These are phyloP conservation scores for Paedocypris micromegethes DNA, from an alignment of 2,797 vertebrate genomes.

Conservation along the genomic window DNA sequence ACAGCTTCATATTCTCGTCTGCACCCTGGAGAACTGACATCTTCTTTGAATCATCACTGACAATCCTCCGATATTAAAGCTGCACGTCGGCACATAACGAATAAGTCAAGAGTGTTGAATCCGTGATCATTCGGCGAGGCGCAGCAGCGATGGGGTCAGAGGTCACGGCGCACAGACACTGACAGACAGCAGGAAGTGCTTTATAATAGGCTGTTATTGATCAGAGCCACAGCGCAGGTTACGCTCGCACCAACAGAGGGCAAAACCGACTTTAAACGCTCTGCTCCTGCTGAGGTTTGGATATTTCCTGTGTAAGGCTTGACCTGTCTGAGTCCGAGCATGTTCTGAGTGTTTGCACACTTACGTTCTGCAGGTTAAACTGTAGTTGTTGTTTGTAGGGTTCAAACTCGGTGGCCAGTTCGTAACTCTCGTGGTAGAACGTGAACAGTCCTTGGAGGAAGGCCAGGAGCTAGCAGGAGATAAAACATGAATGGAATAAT, in stretches of 20 bases:
- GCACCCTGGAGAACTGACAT: constrained; percentile 5
- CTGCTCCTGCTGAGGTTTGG: not conserved
- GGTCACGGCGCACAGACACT: constrained; percentile 14
- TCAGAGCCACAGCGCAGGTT: constrained; percentile 6
- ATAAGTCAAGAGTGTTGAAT: not conserved
- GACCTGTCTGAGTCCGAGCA: not conserved
- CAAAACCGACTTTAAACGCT: not conserved
- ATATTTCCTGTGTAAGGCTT: not conserved
- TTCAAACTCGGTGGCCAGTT: constrained; percentile 90
- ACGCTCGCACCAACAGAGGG: not conserved
- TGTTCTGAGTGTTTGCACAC: constrained; percentile 39
- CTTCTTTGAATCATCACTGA: constrained; percentile 1
- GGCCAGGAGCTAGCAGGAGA: constrained; percentile 78
- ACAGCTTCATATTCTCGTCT: not conserved
- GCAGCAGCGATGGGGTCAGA: not conserved
- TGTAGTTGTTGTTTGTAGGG: constrained; percentile 96
- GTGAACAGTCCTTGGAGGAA: constrained; percentile 97
- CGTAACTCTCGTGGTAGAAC: constrained; percentile 97
- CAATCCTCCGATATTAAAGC: constrained; percentile 19
- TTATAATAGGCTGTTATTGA: constrained; percentile 10
- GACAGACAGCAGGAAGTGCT: constrained; percentile 15
- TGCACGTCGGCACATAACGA: not conserved
- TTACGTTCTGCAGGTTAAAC: constrained; percentile 97
- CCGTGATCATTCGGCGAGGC: no score
- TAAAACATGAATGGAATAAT: not conserved